These are phyloP conservation scores for Priocnemis perturbator DNA, from an alignment of 2,888 invertebrate genomes.

Conservation along the genomic window DNA sequence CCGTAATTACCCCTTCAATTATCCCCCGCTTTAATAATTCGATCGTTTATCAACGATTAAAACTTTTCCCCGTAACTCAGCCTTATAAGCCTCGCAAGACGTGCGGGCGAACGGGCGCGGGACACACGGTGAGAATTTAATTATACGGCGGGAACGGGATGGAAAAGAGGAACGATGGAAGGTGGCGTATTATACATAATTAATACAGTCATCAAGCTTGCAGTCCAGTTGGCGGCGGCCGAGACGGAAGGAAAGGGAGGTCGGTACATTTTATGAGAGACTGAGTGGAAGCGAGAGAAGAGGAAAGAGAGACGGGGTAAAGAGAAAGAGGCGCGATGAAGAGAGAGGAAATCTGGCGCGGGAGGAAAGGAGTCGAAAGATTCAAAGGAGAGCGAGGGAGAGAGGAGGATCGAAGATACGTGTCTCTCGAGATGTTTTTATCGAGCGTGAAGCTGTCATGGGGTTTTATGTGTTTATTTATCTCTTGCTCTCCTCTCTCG, in stretches of 20 bases:
- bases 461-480: constrained; percentile 68
- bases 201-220: constrained; percentile 46
- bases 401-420: constrained; percentile 42
- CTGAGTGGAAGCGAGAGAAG: background rate
- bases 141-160: constrained; percentile 6
- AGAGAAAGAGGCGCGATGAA: constrained; percentile 12
- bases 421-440: constrained; percentile 62
- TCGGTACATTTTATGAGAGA: constrained; percentile 18
- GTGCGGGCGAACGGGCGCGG: background rate
- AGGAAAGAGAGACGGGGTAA: constrained; percentile 20
- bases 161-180: constrained; percentile 12
- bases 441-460: constrained; percentile 65
- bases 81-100: no score
- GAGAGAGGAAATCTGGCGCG: constrained; percentile 8
- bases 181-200: constrained; percentile 35
- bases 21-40: no score
- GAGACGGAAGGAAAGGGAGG: background rate
- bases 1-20: no score
- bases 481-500: constrained; percentile 44
- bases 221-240: constrained; percentile 9
- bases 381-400: constrained; percentile 4
- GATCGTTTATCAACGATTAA: no score
- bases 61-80: no score
- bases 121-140: constrained; percentile 17
- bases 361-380: background rate